phyloP scores from a whole-genome alignment of 1,140 invertebrate genomes.

The Dendroctonus ponderosae region DNA sequence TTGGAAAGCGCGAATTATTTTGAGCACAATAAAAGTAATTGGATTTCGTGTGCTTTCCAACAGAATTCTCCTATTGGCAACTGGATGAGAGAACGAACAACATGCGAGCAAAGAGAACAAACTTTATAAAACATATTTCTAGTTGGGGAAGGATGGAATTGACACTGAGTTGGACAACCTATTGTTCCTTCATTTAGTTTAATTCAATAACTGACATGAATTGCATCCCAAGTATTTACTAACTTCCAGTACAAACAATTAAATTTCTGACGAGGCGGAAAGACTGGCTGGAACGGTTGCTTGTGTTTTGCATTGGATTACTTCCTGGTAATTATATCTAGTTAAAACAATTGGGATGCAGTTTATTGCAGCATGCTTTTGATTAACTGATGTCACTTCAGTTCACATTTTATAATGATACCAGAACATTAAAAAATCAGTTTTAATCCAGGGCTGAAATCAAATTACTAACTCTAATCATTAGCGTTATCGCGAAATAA shows the following conservation, averaged over 20 bases:
- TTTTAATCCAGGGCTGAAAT: too few species aligned
- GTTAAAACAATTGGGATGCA: conserved; percentile 10
- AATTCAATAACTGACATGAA: conserved; percentile 34
- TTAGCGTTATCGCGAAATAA: not conserved
- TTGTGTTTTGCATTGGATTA: conserved; percentile 26
- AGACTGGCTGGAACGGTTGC: conserved; percentile 20
- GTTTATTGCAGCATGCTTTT: not conserved
- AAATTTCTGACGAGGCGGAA: conserved; percentile 29
- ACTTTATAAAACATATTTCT: conserved; percentile 10
- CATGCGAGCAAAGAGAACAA: conserved; percentile 1
- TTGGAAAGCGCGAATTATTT: too few species aligned
- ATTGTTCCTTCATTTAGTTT: conserved; percentile 29
- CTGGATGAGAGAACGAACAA: too few species aligned
- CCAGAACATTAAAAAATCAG: too few species aligned
- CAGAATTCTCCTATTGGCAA: too few species aligned
- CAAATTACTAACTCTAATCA: too few species aligned
- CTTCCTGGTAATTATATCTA: conserved; percentile 17
- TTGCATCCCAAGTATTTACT: conserved; percentile 29
- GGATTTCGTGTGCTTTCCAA: too few species aligned
- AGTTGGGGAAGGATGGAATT: conserved; percentile 24
- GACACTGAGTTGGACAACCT: conserved; percentile 23
- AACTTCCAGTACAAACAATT: conserved; percentile 31
- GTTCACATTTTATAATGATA: too few species aligned
- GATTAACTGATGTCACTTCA: too few species aligned
- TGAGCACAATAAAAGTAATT: too few species aligned